A percentile compares a stretch with the other conserved stretches of the same genome.
These are phyloP conservation scores for Allacma fusca DNA, from an alignment of 2,888 invertebrate genomes.

Conservation along the genomic window DNA sequence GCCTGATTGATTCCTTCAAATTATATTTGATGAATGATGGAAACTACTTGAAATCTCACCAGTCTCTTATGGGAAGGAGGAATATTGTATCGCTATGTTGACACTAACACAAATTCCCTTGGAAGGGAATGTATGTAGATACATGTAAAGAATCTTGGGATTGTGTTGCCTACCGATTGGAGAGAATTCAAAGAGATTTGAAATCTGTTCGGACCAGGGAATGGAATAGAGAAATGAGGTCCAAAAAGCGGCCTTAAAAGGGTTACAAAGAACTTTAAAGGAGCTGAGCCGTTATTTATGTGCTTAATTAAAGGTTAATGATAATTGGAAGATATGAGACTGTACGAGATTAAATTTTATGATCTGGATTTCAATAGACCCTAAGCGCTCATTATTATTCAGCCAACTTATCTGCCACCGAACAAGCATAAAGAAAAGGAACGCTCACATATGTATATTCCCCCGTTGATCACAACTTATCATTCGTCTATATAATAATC, in stretches of 20 bases:
- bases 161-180: too few relatives aligned
- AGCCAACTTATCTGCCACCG: background rate
- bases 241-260: background rate
- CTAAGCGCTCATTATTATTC: constrained; percentile 6
- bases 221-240: background rate
- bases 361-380: constrained; percentile 20
- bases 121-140: too few relatives aligned
- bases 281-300: background rate
- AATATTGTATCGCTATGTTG: too few relatives aligned
- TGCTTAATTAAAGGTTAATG: constrained; percentile 5
- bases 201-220: background rate
- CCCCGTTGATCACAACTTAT: background rate
- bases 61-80: too few relatives aligned
- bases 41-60: too few relatives aligned
- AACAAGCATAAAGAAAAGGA: background rate
- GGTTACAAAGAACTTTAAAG: background rate
- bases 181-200: too few relatives aligned
- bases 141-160: too few relatives aligned
- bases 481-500: background rate
- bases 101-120: too few relatives aligned
- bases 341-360: constrained; percentile 19
- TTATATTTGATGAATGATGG: too few relatives aligned
- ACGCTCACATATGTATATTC: background rate
- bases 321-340: background rate
- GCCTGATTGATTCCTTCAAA: too few relatives aligned